Conservation (phyloP, 2,113 vertebrate genomes). For the Pelusios castaneus region DNA sequence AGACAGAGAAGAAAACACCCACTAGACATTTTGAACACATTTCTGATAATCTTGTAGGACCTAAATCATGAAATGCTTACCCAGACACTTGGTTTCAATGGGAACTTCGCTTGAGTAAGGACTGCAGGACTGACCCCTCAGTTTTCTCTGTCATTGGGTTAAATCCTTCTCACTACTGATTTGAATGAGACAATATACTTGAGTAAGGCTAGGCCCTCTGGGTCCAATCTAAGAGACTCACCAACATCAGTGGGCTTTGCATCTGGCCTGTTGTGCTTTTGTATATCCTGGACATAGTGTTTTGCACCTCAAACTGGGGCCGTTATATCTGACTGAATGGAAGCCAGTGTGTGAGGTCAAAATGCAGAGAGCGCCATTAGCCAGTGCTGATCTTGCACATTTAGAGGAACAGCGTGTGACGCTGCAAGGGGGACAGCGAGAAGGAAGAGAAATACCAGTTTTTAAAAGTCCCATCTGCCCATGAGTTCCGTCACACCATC, state of each 20-base stretch:
- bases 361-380: background rate
- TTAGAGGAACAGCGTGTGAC: background rate
- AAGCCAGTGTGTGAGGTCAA: accelerated
- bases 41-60: accelerated
- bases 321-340: background rate
- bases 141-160: background rate
- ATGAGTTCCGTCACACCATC: background rate
- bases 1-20: background rate
- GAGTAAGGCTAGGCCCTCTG: background rate
- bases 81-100: background rate
- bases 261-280: background rate
- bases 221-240: background rate
- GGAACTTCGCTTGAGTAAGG: background rate
- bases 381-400: background rate
- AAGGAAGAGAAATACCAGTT: background rate
- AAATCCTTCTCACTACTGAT: background rate
- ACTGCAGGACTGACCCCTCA: accelerated
- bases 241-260: background rate
- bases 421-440: background rate
- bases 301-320: background rate
- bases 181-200: background rate
- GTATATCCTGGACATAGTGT: background rate
- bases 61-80: background rate
- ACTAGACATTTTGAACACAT: background rate
- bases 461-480: background rate